Evolutionary conservation across 37 sponge, comb jelly and placozoan genomes (phyloP), one percentile per base, ranked within the genome.

Genomic region (Aphrocallistes beatrix): DNA sequence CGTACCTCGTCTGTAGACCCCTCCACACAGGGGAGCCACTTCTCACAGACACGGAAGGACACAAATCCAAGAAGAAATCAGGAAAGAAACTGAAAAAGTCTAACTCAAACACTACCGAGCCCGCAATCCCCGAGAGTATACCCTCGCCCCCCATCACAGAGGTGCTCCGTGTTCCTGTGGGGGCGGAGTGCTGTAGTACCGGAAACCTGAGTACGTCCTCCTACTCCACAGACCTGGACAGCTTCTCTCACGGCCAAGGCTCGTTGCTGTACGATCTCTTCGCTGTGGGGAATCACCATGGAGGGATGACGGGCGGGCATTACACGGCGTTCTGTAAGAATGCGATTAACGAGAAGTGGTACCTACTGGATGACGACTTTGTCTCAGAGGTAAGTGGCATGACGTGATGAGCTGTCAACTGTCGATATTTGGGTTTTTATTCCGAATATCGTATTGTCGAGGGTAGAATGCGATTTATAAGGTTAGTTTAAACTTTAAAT

Each of bases 201-300:
- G n/a, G 75, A 25, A 60, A 60, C 34, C 10, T 60, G 3, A 60
- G 75, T 28, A 30, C n/a, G 3, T 60, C 28, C 21, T 60, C 75
- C 3, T 30, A 28, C 34, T 3, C 28, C 8, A 19, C 83, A 38
- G 38, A 23, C 19, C 49, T 30, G 9, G 38, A 36, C 23, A 38
- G 17, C 34, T 8, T 45, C 0, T 37, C 51, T 36, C 45, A 83
- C 0, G 16, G 36, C 81, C 83, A 81, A 0, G 36, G 82, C 32
- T 39, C 82, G 23, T 85, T 37, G n/a, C 37, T 92, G 45, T 96
- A 96, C 38, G 94, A 92, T 75, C 82, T 96, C 34, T 96, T 90
- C 82, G 95, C 93, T 16, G 91, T 96, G 42, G 90, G 93, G 83
- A 94, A 96, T 86, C 96, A 96, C 81, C 38, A 51, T 13, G 96